These are phyloP conservation scores for Phalacrocorax aristotelis DNA, from an alignment of 2,113 vertebrate species.

Conservation along the genomic window DNA sequence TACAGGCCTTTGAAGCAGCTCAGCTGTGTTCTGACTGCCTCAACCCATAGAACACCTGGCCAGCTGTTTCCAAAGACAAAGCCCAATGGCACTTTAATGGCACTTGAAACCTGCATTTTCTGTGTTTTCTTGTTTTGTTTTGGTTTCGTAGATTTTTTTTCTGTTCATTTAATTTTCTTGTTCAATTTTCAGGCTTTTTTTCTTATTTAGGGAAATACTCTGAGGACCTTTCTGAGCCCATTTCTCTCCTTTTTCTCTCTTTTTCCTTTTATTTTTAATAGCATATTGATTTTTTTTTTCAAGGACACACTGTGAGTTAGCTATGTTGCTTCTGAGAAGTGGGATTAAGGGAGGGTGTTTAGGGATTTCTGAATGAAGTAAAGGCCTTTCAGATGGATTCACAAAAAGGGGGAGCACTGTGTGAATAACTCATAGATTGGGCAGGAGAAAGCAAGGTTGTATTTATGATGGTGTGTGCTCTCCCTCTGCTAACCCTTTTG, in stretches of 20 bases:
- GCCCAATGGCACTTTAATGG: neutral
- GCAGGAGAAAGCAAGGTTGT: neutral
- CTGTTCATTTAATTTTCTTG: neutral
- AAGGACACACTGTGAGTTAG: slow-evolving; percentile 13
- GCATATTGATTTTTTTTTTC: neutral
- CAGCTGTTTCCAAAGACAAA: neutral
- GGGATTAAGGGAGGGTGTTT: neutral
- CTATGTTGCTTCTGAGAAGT: neutral
- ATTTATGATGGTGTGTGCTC: neutral
- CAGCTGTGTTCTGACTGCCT: neutral
- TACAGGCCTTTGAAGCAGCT: neutral
- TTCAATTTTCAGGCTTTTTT: slow-evolving; percentile 46
- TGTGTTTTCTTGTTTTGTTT: neutral
- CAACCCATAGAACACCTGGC: neutral
- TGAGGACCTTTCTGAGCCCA: slow-evolving; percentile 14
- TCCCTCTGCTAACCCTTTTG: neutral
- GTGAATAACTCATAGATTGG: neutral
- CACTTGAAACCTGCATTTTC: neutral
- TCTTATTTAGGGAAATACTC: slow-evolving; percentile 16
- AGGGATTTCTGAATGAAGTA: neutral
- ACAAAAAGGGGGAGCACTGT: neutral
- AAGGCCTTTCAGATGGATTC: neutral
- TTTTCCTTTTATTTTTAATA: slow-evolving; percentile 19
- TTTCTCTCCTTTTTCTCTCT: neutral
- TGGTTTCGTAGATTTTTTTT: neutral